Base-by-base conservation (phyloP, 2,113 vertebrate species). In the Oreochromis niloticus region DNA sequence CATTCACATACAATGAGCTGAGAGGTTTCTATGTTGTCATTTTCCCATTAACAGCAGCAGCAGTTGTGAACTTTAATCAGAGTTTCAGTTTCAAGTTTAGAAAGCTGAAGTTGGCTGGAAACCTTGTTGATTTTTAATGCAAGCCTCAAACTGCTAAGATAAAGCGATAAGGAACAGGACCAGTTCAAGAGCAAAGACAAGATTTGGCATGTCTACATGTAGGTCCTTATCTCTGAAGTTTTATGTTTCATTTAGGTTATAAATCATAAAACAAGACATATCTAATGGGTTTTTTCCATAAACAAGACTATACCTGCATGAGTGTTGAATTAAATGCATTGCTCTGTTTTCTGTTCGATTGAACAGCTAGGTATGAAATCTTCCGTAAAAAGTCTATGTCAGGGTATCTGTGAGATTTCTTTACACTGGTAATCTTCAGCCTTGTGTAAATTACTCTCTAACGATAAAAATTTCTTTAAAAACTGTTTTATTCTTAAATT, bases 241-340 rank as follows among this genome's bases (percentile, higher is more conserved):
- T 79, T 1, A 80, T 7, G 34, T 79, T 63, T 56, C 30, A 22
- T 14, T 30, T 6, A 14, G 56, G 2, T 19, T n/a, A 57, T 75
- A 19, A 56, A 27, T 68, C 55, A 7, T 85, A 13, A 34, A 10
- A 24, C 17, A 11, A 84, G 52, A 17, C n/a, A 2, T 4, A 41
- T 14, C 4, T 55, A 63, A 80, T 30, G 16, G 24, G 9, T 0
- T 0, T 22, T 5, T 8, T 4, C 6, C 3, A 41, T 2, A 11
- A 61, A 13, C 12, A 48, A 10, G 3, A 19, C 30, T 16, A 19
- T 9, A 17, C 19, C 10, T 6, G 61, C 13, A 41, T 6, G 8
- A 55, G 11, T 46, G 16, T 36, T 27, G 3, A 78, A 78, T 41
- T 16, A 46, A 63, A 54, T 30, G 43, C 3, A 36, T 79, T 55